phyloP scores from a whole-genome alignment of 2,888 invertebrate species.

The Stenurella melanura region DNA sequence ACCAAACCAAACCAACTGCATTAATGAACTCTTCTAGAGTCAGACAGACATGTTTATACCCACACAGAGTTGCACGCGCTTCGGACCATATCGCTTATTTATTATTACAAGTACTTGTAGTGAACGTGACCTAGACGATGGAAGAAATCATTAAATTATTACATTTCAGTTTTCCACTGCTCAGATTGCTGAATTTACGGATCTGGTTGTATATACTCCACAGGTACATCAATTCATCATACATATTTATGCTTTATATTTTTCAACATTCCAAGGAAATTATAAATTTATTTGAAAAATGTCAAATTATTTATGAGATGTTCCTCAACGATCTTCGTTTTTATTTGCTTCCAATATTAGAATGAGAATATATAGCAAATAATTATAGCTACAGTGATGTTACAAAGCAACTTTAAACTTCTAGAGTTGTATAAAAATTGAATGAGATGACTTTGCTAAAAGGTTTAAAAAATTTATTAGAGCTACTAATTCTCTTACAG shows the following conservation, averaged over 20 bases:
- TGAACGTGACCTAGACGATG: constrained; percentile 72
- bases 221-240: constrained; percentile 53
- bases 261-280: constrained; percentile 10
- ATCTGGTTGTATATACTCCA: constrained; percentile 48
- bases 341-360: background rate
- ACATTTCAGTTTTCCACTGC: constrained; percentile 62
- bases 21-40: constrained; percentile 73
- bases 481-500: too few species aligned
- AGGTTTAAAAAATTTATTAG: too few species aligned
- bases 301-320: background rate
- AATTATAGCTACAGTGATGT: too few species aligned
- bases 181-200: constrained; percentile 57
- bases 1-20: constrained; percentile 72
- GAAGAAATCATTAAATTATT: constrained; percentile 71
- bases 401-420: too few species aligned
- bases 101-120: constrained; percentile 71
- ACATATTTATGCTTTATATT: constrained; percentile 43
- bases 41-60: constrained; percentile 73
- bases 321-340: background rate
- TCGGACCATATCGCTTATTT: constrained; percentile 73
- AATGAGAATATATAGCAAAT: background rate
- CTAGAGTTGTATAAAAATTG: too few species aligned
- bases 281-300: background rate
- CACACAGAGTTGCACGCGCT: constrained; percentile 73
- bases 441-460: too few species aligned